Conservation (phyloP, 2,888 invertebrate genomes). For the Microctonus aethiopoides region DNA sequence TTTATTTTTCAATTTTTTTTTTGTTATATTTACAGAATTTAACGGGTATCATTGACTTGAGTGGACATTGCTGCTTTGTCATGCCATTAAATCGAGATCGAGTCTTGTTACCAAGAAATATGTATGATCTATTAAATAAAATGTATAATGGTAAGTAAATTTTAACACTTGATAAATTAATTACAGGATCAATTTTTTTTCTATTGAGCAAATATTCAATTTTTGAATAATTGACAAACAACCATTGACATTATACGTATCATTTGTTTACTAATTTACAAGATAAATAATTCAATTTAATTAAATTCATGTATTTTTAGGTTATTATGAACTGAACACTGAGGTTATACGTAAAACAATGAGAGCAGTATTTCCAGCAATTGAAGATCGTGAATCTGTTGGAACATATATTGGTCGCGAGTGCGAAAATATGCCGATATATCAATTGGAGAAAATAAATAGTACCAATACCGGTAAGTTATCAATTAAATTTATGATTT, state of each 20-base stretch:
- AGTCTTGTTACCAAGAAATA: conserved; percentile 82
- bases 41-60: conserved; percentile 83
- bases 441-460: conserved; percentile 77
- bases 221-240: too few species aligned
- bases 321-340: conserved; percentile 86
- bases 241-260: too few species aligned
- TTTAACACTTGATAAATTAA: background rate
- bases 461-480: conserved; percentile 72
- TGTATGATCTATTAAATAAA: conserved; percentile 83
- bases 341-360: conserved; percentile 80
- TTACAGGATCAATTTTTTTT: too few species aligned
- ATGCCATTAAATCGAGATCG: conserved; percentile 86
- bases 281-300: too few species aligned
- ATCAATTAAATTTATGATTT: background rate
- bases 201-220: too few species aligned
- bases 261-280: too few species aligned
- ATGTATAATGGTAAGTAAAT: conserved; percentile 74
- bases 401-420: conserved; percentile 79
- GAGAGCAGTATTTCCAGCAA: conserved; percentile 78
- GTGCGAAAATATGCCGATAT: conserved; percentile 78
- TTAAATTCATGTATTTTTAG: conserved; percentile 53
- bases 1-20: conserved; percentile 14
- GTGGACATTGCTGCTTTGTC: conserved; percentile 84
- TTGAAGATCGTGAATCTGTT: conserved; percentile 73
- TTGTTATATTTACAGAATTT: conserved; percentile 69